Evolutionary conservation across 1,140 invertebrate genomes (phyloP), one percentile per base, ranked within the genome.

Genomic region (Elymnias hypermnestra): DNA sequence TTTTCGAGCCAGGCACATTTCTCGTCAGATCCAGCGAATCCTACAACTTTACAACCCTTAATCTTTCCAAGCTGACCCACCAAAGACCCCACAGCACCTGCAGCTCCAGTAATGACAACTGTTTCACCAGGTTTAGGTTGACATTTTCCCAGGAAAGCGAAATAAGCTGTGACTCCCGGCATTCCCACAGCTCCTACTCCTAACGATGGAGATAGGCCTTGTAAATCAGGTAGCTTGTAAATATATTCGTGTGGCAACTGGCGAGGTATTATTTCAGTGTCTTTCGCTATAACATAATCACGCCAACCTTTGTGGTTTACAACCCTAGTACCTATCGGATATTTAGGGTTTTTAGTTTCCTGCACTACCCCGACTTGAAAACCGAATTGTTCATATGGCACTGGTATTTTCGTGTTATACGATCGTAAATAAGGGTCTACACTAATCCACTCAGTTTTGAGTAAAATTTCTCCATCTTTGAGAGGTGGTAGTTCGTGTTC

Each of bases 41-140:
- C 93, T 50, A 95, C 91, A 0, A 94, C 92, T 54, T 72, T 89
- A 33, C 92, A 90, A 4, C 89, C 89, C 68, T 91, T 89, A 13
- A 92, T 89, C 70, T 93, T 93, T 1, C 89, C 92, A 17, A 94
- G 92, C 78, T 94, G 93, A 2, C 92, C 92, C 0, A 94, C 93
- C 3, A 91, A 62, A 26, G 87, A 90, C 1, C 92, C 93, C 4
- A 94, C 92, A 13, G 92, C 92, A 13, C 92, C 90, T 5, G 88
- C 90, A 2, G 91, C 90, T 6, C 88, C 88, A 10, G 87, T 89
- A 1, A 94, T 89, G 0, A 93, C 89, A 0, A 94, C 87, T 1
- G 89, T 90, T 61, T 94, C 92, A 8, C 91, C 92, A 10, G 74
- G 41, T 73, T 93, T 91, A 1, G 92, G 92, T 10, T 91, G 63